phyloP scores from a whole-genome alignment of 2,797 vertebrate species.

The Rhinophrynus dorsalis region DNA sequence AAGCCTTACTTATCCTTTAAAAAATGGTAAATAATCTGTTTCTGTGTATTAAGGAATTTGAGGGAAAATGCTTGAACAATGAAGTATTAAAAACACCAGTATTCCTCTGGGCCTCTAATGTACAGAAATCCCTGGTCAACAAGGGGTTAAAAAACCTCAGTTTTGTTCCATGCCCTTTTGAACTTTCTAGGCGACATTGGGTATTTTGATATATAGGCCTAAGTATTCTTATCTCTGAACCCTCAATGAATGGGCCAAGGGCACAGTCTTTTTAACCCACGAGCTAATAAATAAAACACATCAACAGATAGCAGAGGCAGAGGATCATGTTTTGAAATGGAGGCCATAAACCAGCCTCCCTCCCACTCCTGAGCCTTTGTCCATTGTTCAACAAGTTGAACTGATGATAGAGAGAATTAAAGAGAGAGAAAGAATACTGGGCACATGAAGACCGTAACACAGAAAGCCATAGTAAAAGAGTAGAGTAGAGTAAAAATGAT shows the following conservation, averaged over 20 bases:
- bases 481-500: no score
- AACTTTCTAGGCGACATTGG: slow-evolving; percentile 26
- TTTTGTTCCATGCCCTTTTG: slow-evolving; percentile 32
- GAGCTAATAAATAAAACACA: slow-evolving; percentile 21
- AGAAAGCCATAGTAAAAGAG: no score
- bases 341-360: slow-evolving; percentile 7
- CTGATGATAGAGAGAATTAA: slow-evolving; percentile 12
- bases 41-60: no score
- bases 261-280: slow-evolving; percentile 23
- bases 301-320: slow-evolving; percentile 10
- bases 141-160: no score
- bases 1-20: no score
- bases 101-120: no score
- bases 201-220: slow-evolving; percentile 32
- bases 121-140: no score
- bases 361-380: neutral
- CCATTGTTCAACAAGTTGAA: neutral
- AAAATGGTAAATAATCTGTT: no score
- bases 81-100: no score
- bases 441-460: neutral
- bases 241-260: slow-evolving; percentile 11
- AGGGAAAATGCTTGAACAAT: no score
- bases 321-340: slow-evolving; percentile 18
- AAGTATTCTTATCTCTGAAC: slow-evolving; percentile 28
- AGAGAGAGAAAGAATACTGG: neutral